Base-by-base conservation (phyloP, 2,797 vertebrate genomes). In the Sebastes wilsoni region DNA sequence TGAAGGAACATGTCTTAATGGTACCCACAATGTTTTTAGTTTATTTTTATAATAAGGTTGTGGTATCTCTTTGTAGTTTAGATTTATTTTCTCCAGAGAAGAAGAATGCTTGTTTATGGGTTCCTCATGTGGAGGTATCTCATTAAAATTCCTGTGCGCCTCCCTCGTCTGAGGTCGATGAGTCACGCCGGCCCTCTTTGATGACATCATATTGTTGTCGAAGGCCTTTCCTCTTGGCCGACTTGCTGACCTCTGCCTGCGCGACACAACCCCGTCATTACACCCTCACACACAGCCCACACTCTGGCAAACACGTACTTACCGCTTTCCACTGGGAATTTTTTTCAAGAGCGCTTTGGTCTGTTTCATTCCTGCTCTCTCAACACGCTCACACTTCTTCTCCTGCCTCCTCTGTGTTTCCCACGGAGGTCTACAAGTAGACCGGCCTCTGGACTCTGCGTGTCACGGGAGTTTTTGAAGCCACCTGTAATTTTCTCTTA, bases 181-280 rank as follows among this genome's bases (percentile, higher is more conserved):
- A 95, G 90, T 95, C 95, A 95, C 84, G 38, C 83, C 59, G 92
- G 85, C 91, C 82, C 88, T 89, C 93, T 95, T 93, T 94, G 94
- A 96, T 96, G 95, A 96, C 94, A 91, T 95, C 95, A 96, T 89
- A 78, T 83, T 92, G 92, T 94, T 94, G 85, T 92, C 46, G 79
- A 89, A 89, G 89, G 80, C 79, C 10, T 88, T 88, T 83, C 80
- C 88, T 91, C 75, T 83, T 86, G 72, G 87, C 82, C 80, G 78
- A 79, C 89, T 90, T 89, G 91, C 91, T 95, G 94, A 95, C 94
- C 95, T 86, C 85, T 84, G 90, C 79, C 88, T 89, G 88, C 66
- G 77, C 84, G 86, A 87, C 85, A 75, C 74, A 94, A 95, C 91
- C 94, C 93, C 91, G 28, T 95, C 90, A 95, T 96, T 95, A 95